phyloP scores from a whole-genome alignment of 1,140 invertebrate genomes.

The Calephelis virginiensis region DNA sequence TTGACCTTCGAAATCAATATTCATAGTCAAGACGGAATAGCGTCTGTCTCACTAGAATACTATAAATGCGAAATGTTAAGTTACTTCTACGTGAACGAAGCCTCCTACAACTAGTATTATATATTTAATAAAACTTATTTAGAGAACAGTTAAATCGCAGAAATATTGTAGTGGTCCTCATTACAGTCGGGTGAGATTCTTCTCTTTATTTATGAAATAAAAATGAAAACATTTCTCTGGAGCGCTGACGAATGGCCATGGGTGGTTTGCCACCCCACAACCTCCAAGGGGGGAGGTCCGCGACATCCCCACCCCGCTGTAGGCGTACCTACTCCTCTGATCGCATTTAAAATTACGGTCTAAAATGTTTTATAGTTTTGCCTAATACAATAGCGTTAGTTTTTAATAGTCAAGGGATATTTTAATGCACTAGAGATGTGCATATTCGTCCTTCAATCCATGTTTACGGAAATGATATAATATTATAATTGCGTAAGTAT shows the following conservation, averaged over 20 bases:
- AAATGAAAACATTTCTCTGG: conserved; percentile 73
- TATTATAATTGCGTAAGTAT: too few relatives aligned
- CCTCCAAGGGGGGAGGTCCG: conserved; percentile 27
- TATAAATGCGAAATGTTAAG: too few relatives aligned
- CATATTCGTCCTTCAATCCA: too few relatives aligned
- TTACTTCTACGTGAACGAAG: neutral
- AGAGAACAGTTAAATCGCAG: conserved; percentile 21
- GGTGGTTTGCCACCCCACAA: conserved; percentile 23
- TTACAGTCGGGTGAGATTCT: conserved; percentile 57
- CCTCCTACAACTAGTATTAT: neutral
- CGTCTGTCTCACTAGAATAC: too few relatives aligned
- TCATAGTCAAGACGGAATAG: too few relatives aligned
- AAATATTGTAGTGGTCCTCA: conserved; percentile 45
- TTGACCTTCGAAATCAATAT: too few relatives aligned
- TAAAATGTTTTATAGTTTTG: conserved; percentile 9
- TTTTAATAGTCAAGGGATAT: neutral
- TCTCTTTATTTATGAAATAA: conserved; percentile 76
- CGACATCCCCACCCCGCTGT: conserved; percentile 40
- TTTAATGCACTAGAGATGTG: too few relatives aligned
- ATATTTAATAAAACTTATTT: conserved; percentile 10
- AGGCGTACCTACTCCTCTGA: conserved; percentile 26
- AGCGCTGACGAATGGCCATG: conserved; percentile 65
- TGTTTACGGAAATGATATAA: too few relatives aligned
- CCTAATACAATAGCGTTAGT: neutral
- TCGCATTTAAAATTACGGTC: conserved; percentile 11